A percentile compares a stretch with the other conserved stretches of the same genome.
Evolutionary conservation across 2,888 invertebrate genomes (phyloP).

Genomic region (Hofmannophila pseudospretella): DNA sequence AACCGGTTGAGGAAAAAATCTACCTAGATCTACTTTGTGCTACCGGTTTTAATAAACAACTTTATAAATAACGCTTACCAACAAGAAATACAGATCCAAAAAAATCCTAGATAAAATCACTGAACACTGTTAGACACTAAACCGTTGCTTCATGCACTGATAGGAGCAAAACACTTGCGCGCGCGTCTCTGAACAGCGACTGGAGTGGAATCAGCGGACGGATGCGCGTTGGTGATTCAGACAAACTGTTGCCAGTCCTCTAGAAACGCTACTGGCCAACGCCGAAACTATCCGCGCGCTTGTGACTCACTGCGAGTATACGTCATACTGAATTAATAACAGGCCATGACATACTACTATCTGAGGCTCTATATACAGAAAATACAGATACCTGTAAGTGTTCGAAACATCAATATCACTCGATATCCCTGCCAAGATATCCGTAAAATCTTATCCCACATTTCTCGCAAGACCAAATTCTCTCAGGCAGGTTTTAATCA

Average conservation of each 20-base stretch:
- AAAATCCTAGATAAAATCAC: conserved; percentile 23
- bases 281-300: conserved; percentile 28
- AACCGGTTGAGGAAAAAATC: not conserved
- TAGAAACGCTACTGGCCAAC: conserved; percentile 37
- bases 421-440: not conserved
- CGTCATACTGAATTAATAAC: conserved; percentile 25
- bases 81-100: conserved; percentile 12
- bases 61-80: conserved; percentile 1
- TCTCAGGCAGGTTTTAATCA: not conserved
- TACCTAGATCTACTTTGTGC: too few relatives aligned
- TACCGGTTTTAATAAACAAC: not conserved
- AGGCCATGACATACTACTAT: conserved; percentile 15
- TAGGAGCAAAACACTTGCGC: conserved; percentile 50
- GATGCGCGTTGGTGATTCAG: conserved; percentile 58
- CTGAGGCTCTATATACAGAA: conserved; percentile 11
- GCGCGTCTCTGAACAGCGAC: conserved; percentile 48
- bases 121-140: conserved; percentile 45
- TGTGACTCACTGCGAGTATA: conserved; percentile 30
- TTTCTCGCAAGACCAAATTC: not conserved
- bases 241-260: conserved; percentile 45
- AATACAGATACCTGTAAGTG: conserved; percentile 7
- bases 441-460: not conserved
- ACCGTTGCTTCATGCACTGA: conserved; percentile 61
- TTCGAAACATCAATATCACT: not conserved
- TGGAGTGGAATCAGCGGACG: conserved; percentile 41